These are phyloP conservation scores for Melanostoma mellinum DNA, from an alignment of 2,888 invertebrate genomes.

Conservation along the genomic window DNA sequence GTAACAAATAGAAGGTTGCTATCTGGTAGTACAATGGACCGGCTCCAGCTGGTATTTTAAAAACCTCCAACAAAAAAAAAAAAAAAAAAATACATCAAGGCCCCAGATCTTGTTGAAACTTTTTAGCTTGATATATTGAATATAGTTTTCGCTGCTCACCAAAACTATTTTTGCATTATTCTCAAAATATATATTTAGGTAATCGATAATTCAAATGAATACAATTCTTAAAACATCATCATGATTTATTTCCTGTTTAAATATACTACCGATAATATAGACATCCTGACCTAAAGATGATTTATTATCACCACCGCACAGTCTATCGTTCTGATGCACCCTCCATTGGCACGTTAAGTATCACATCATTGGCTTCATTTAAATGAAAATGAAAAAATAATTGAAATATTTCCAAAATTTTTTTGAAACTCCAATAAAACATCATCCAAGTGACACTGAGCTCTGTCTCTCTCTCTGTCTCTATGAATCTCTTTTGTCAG, in stretches of 20 bases:
- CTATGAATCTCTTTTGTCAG: background rate
- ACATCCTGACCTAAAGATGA: background rate
- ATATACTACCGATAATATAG: background rate
- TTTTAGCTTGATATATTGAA: too few relatives aligned
- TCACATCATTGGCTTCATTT: background rate
- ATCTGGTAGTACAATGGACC: too few relatives aligned
- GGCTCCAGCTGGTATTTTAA: too few relatives aligned
- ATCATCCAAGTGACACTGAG: conserved; percentile 1
- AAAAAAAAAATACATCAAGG: too few relatives aligned
- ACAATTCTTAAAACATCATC: too few relatives aligned
- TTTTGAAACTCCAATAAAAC: background rate
- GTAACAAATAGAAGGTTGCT: too few relatives aligned
- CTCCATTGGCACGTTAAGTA: background rate
- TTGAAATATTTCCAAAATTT: conserved; percentile 5
- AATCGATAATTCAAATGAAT: too few relatives aligned
- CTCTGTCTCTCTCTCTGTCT: background rate
- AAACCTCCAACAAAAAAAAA: too few relatives aligned
- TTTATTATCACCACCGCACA: background rate
- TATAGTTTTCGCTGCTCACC: too few relatives aligned
- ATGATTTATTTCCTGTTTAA: background rate
- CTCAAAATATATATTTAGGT: too few relatives aligned
- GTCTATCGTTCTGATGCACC: background rate
- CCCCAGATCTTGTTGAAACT: too few relatives aligned
- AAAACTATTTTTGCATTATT: too few relatives aligned
- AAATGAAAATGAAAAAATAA: conserved; percentile 4